These are phyloP conservation scores for Caenorhabditis zanzibari DNA, from an alignment of 2,888 invertebrate genomes.

Conservation along the genomic window DNA sequence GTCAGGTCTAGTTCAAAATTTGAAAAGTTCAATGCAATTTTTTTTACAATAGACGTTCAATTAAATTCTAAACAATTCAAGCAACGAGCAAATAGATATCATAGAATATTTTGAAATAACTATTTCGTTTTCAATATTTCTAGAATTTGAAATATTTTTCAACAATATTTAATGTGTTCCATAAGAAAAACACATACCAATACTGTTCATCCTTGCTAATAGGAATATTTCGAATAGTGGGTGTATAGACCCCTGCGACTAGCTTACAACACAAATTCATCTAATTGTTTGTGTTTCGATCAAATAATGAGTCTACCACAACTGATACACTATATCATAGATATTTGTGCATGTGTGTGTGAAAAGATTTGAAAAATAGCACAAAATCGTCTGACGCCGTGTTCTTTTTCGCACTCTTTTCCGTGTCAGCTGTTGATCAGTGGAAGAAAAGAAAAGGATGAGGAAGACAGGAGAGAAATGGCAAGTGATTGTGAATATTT, in stretches of 20 bases:
- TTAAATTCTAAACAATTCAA: too few relatives aligned
- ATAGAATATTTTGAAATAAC: too few relatives aligned
- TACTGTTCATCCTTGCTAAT: conserved; percentile 79
- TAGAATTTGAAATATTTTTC: too few relatives aligned
- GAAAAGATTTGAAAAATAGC: conserved; percentile 63
- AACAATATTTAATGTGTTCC: too few relatives aligned
- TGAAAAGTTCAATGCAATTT: too few relatives aligned
- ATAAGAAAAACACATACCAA: conserved; percentile 66
- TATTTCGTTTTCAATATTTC: too few relatives aligned
- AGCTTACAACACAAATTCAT: conserved; percentile 67
- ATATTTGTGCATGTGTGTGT: conserved; percentile 54
- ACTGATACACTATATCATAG: conserved; percentile 59
- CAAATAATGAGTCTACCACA: conserved; percentile 49
- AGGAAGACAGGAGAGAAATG: conserved; percentile 35
- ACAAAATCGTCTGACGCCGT: conserved; percentile 46
- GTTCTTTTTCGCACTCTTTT: conserved; percentile 64
- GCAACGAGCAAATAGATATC: too few relatives aligned
- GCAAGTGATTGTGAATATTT: conserved; percentile 64
- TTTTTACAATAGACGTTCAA: too few relatives aligned
- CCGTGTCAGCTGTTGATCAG: conserved; percentile 62
- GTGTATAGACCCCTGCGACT: conserved; percentile 63
- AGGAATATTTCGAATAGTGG: conserved; percentile 71
- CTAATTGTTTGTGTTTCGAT: conserved; percentile 7
- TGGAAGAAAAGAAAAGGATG: conserved; percentile 45
- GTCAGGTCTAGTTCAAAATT: too few relatives aligned